Base-by-base conservation (phyloP, 2,797 vertebrate species). In the Anabacerthia variegaticeps region DNA sequence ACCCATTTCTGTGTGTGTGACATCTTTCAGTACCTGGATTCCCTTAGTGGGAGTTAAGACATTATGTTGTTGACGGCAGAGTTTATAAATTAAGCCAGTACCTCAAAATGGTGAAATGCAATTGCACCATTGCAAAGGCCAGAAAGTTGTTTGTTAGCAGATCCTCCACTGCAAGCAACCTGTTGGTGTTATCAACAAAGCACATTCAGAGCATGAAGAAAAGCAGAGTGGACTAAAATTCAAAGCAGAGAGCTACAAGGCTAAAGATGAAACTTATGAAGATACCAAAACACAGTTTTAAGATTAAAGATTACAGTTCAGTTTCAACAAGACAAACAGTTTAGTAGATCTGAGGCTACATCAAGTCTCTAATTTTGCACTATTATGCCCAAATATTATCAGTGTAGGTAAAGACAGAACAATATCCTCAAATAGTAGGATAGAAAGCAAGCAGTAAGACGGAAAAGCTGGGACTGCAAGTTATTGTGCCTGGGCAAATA, bases 121-220 rank as follows among this genome's bases (percentile, higher is more conserved):
- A 98, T 65, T 22, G 96, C 93, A 96, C 98, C 98, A 86, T 75
- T 97, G 97, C 98, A 99, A 91, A 96, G 94, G 39, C 97, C 98
- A 30, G 97, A 98, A 90, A 98, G 96, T 43, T 97, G 95, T 72
- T 97, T 93, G 19, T 87, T 67, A 6, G 85, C 51, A 39, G 96
- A 51, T 56, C 98, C 97, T 90, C 98, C 97, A 51, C 96, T 98
- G 98, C 98, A 99, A 97, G 97, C 98, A 98, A 99, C 97, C 99
- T 99, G 98, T 98, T 91, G 98, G 98, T 97, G 98, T 75, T 74
- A 65, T 37, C 49, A 95, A 49, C 8, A 91, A 83, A 83, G 67
- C 55, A 91, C 24, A 26, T 56, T 88, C 30, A 89, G 68, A 84
- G 34, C 23, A 62, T 5, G 21, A 69, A 76, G 43, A 83, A 89